Conservation (phyloP, 2,888 invertebrate genomes). For the Bursaphelenchus okinawaensis region DNA sequence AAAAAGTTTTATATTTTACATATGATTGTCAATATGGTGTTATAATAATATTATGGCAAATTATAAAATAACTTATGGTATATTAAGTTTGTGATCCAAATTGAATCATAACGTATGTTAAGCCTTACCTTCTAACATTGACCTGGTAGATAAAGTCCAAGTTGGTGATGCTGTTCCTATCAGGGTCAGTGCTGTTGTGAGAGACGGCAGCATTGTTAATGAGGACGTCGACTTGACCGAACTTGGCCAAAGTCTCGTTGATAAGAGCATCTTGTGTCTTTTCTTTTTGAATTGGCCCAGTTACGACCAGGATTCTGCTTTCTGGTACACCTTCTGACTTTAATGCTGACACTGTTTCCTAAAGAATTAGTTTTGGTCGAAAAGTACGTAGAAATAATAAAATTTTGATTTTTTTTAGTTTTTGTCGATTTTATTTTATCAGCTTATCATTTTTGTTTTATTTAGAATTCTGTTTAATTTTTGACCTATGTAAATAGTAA, state of each 20-base stretch:
- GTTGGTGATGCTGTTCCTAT: constrained; percentile 8
- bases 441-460: no score
- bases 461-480: no score
- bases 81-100: neutral
- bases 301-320: constrained; percentile 5
- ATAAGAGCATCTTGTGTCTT: constrained; percentile 8
- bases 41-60: neutral
- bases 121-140: constrained; percentile 12
- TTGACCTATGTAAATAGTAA: no score
- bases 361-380: no score
- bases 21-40: no score
- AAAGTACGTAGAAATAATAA: no score
- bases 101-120: neutral
- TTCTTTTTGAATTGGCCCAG: constrained; percentile 11
- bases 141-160: constrained; percentile 15
- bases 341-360: neutral
- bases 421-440: no score
- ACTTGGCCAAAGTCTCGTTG: constrained; percentile 16
- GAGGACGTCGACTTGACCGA: constrained; percentile 14
- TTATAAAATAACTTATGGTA: neutral
- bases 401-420: no score
- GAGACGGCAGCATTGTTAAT: constrained; percentile 14
- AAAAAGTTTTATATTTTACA: no score
- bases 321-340: neutral
- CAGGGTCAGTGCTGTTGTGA: constrained; percentile 1